Base-by-base conservation (phyloP, 2,888 invertebrate genomes). In the Ophion ellenae region DNA sequence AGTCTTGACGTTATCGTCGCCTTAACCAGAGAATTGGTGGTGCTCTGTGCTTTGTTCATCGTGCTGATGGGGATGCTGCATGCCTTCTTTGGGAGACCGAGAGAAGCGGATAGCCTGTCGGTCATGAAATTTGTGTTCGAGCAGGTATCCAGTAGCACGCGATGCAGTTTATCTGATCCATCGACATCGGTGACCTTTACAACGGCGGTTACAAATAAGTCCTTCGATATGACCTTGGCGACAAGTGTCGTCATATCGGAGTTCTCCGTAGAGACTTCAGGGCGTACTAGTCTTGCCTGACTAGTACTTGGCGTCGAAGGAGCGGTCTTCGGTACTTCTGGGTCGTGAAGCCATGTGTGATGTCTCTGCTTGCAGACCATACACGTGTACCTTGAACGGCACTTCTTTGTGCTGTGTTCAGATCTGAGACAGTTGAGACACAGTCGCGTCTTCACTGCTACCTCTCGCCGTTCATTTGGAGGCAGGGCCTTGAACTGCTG, bases 101-200 rank as follows among this genome's bases (percentile, higher is more conserved):
- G 81, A 59, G 66, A 7, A 45, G 36, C 40, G 1, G 81, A 73
- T 14, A 81, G 24, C 45, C 73, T 66, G 45, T 81, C 81, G 17
- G 81, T 81, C 67, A 81, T 81, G 32, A 81, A 75, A 10, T 75
- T 81, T 3, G 81, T 28, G 9, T 63, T 81, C 32, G 74, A 75
- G 20, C 81, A 81, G 5, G 75, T 81, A 14, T 81, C 69, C 5
- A 81, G 36, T 6, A 81, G 17, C 2, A 63, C 74, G 28, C 81
- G 24, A 28, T 40, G 20, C 2, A n/a, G 5, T 0, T 2, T 47
- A 2, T 4, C n/a, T 1, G 3, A 6, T 36, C 74, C 74, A 0
- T 3, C 2, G 1, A 69, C 45, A 61, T 53, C 11, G 11, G 10
- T 20, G 3, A 81, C 45, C 6, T 69, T 75, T 28, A 81, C 59